Evolutionary conservation across 2,888 invertebrate species (phyloP), one percentile per base, ranked within the genome.

Genomic region (Diarsia rubi): DNA sequence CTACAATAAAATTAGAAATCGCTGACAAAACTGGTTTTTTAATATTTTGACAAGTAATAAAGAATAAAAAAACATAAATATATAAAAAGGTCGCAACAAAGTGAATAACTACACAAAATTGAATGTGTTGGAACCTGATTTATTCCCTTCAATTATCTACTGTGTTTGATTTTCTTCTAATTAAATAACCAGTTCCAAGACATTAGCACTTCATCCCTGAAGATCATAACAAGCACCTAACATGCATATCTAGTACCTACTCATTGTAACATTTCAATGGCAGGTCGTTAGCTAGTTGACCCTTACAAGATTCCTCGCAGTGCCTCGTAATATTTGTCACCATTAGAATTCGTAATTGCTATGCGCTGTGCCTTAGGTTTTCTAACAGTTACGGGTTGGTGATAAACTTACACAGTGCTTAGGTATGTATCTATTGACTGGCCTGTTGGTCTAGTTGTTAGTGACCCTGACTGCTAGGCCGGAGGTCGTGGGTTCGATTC

Each of bases 321-420:
- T 69, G 54, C 24, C 72, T 83, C 63, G 83, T 67, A 74, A 74
- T 73, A 83, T 83, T 83, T 83, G 82, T 72, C 79, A 67, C 83
- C 66, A 79, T 85, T 72, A 69, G 79, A 83, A 78, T 67, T 82
- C 66, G 83, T 78, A 74, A 82, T 81, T 77, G 73, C 79, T 45
- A 63, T 76, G 84, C 62, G 54, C 21, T 47, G 49, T 69, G 52
- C 54, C 37, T 73, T 63, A 45, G 31, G 69, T 71, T 77, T 65
- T 66, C 65, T 54, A n/a, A 60, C 68, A 42, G 73, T 72, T 78
- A 69, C 52, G 21, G 12, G 60, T 8, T 71, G 78, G 67, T 69
- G 59, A 69, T 85, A 82, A 82, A 81, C n/a, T 68, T 60, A 69
- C 24, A 44, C 37, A 59, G 49, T 69, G 37, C 12, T 3, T 45